Evolutionary conservation across 1,140 invertebrate species (phyloP), one percentile per base, ranked within the genome.

Genomic region (Aporrectodea caliginosa): DNA sequence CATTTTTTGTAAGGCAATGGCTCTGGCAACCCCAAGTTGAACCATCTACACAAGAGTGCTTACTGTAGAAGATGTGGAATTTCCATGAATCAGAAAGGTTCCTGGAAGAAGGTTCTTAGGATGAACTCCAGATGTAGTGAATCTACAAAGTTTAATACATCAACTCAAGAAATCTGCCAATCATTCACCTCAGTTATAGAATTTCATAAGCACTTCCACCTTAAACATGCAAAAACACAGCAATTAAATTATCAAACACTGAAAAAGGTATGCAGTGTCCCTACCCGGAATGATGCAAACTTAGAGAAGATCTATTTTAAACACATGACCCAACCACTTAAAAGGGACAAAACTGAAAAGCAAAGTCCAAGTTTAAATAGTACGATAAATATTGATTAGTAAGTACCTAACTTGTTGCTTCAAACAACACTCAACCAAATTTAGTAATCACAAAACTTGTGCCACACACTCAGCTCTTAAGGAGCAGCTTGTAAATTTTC

Each of bases 41-140:
- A 68, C 43, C 35, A 22, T 77, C 27, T 27, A 22, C 16, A n/a
- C 14, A 68, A 27, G 68, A 71, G 1, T 78, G 71, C 83, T 83
- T 79, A 87, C 86, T 79, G 84, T 79, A 77, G 84, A 83, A 80
- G 83, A 83, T 87, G 86, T 71, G n/a, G n/a, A n/a, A 86, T 83
- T 81, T 88, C 83, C 78, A 86, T 88, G 73, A 84, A 22, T 58
- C 43, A 58, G 22, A 58, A 58, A 88, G 1, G 84, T 84, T 35
- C 86, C 86, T 22, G 87, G 86, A 70, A 83, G 81, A 82, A 87
- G 87, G 69, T 75, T 83, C 75, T 85, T 85, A 14, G 87, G 87
- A 81, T 88, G 87, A 16, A 88, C 84, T 33, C 85, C 86, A 58
- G 84, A 83, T 0, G 87, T 85, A 84, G 86, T 85, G 85, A 88